Base-by-base conservation (phyloP, 2,113 vertebrate genomes). In the Corvus hawaiiensis region DNA sequence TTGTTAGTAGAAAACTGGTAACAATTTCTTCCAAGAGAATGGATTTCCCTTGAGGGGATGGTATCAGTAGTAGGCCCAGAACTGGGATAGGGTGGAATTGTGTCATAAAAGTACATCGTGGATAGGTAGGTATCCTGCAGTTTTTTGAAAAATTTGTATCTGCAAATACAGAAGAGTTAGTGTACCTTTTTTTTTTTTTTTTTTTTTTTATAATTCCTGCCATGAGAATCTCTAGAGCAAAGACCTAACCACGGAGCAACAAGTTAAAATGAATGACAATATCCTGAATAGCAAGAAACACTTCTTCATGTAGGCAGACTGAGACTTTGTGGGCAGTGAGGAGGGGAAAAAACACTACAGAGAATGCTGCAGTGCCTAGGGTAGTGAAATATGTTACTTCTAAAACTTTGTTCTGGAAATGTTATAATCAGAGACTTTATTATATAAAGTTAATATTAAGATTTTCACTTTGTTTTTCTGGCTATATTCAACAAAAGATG, bases 101-200 rank as follows among this genome's bases (percentile, higher is more conserved):
- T 48, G n/a, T 66, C 20, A 33, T 82, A 37, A 44, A 79, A 79
- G 26, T 10, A 3, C 13, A 21, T 6, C 0, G 0, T 91, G 44
- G 17, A 73, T 58, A 61, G 16, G 15, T 46, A 81, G 35, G 23
- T 44, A n/a, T 66, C 26, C 26, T 91, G 23, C 16, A 68, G 6
- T 20, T 83, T 33, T 49, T 27, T 2, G 8, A 82, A 83, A 84
- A 72, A 74, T 46, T 17, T 54, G 0, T 75, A 13, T 67, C 56
- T 93, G 44, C 20, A 94, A 82, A 51, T 44, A 14, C 32, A 69
- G 51, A 54, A 37, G 28, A 63, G 26, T 66, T 89, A 20, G 6
- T 68, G 20, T 52, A 54, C 3, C 3, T 58, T 37, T 48, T 49
- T 48, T 48, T 37, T 48, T 49, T 48, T 48, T 48, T 46, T 2